phyloP scores from a whole-genome alignment of 1,140 invertebrate species.

The honey bee (Apis mellifera) region DNA sequence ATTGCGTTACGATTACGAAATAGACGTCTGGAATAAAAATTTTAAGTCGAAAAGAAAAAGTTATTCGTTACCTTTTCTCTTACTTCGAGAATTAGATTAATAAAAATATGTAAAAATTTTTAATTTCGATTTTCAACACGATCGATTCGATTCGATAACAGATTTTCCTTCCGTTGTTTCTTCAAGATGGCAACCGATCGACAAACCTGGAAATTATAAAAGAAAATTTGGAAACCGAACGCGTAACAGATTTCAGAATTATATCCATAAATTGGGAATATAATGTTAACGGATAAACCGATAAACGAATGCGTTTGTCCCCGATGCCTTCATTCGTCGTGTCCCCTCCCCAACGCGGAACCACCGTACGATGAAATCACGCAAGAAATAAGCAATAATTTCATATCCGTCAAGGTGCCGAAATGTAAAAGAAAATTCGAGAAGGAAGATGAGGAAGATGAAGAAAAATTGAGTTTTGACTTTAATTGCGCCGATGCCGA shows the following conservation, averaged over 20 bases:
- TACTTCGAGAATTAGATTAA: too few species aligned
- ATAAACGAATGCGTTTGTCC: conserved; percentile 11
- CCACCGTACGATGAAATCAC: conserved; percentile 61
- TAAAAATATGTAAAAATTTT: too few species aligned
- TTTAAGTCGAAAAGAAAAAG: neutral
- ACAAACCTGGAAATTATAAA: neutral
- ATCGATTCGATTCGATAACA: neutral
- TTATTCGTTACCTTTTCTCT: neutral
- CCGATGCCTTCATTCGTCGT: conserved; percentile 12
- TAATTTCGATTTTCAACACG: neutral
- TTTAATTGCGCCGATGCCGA: conserved; percentile 55
- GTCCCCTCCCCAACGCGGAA: conserved; percentile 8
- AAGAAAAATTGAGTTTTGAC: conserved; percentile 16
- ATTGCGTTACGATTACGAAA: too few species aligned
- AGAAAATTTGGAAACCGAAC: neutral
- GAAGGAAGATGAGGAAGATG: neutral
- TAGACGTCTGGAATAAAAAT: neutral
- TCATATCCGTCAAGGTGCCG: conserved; percentile 67
- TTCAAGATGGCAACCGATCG: conserved; percentile 6
- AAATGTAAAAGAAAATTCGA: conserved; percentile 46
- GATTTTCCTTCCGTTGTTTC: neutral
- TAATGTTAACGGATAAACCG: conserved; percentile 12
- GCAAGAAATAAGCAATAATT: conserved; percentile 60
- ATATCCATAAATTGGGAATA: neutral
- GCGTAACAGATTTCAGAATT: too few species aligned